Conservation (phyloP, 2,797 vertebrate genomes). For the Nothura maculosa region DNA sequence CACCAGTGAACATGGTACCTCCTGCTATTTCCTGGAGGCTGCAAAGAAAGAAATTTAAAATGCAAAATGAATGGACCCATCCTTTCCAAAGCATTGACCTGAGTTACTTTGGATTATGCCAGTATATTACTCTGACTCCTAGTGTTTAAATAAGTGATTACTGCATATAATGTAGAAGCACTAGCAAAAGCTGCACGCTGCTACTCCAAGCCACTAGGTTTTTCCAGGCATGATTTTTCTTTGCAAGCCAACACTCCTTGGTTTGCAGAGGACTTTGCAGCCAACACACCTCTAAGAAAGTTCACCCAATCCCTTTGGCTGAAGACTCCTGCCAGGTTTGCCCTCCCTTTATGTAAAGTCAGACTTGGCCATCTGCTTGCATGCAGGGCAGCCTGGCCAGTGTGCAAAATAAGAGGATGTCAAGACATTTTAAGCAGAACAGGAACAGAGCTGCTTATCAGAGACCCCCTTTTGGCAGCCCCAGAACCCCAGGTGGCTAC, state of each 20-base stretch:
- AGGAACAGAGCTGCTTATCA: not conserved
- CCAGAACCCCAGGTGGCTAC: not conserved
- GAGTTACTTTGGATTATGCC: not conserved
- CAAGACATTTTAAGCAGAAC: not conserved
- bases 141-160: not conserved
- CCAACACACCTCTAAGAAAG: not conserved
- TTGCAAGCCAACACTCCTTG: not conserved
- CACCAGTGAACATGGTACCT: not conserved
- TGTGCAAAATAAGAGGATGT: not conserved
- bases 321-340: not conserved
- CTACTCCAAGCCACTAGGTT: not conserved
- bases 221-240: not conserved
- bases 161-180: not conserved
- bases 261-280: not conserved
- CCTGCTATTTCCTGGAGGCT: not conserved
- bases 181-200: not conserved
- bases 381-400: not conserved
- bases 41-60: not conserved
- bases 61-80: not conserved
- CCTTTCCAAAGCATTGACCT: not conserved
- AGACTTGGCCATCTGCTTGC: not conserved
- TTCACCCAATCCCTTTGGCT: not conserved
- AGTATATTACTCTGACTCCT: accelerated
- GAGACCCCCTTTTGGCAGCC: accelerated
- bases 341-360: not conserved